Percentiles rank a stretch among this genome's conserved stretches.
Conservation (phyloP, 2,113 vertebrate species). For the Hippoglossus stenolepis region DNA sequence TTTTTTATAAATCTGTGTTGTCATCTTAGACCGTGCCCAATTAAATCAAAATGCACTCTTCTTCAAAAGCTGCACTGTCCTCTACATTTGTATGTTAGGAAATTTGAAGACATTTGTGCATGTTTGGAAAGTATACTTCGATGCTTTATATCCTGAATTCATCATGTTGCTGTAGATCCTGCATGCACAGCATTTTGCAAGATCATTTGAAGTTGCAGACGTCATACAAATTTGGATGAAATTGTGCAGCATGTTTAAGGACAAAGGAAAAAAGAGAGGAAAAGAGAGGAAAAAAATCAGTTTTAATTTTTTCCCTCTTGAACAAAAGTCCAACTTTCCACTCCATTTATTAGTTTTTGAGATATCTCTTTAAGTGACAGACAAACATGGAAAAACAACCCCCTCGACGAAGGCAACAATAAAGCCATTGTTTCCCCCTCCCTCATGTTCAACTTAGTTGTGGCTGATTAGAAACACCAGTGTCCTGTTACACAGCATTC, state of each 20-base stretch:
- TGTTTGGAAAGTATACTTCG: no score
- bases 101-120: neutral
- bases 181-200: neutral
- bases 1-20: no score
- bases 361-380: slow-evolving; percentile 13
- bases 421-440: slow-evolving; percentile 31
- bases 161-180: no score
- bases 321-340: neutral
- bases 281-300: no score
- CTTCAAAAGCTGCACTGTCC: neutral
- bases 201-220: neutral
- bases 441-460: slow-evolving; percentile 19
- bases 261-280: no score
- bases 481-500: neutral
- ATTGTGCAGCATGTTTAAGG: neutral
- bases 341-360: neutral
- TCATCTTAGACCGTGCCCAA: no score
- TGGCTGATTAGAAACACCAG: slow-evolving; percentile 44
- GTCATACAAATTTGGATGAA: neutral
- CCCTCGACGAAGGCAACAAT: slow-evolving; percentile 18
- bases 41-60: no score
- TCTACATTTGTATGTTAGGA: neutral
- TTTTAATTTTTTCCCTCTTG: neutral
- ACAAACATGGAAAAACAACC: neutral
- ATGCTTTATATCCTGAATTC: no score